A percentile compares a stretch with the other conserved stretches of the same genome.
phyloP scores from a whole-genome alignment of 1,140 invertebrate species.

The Megathymus violae region DNA sequence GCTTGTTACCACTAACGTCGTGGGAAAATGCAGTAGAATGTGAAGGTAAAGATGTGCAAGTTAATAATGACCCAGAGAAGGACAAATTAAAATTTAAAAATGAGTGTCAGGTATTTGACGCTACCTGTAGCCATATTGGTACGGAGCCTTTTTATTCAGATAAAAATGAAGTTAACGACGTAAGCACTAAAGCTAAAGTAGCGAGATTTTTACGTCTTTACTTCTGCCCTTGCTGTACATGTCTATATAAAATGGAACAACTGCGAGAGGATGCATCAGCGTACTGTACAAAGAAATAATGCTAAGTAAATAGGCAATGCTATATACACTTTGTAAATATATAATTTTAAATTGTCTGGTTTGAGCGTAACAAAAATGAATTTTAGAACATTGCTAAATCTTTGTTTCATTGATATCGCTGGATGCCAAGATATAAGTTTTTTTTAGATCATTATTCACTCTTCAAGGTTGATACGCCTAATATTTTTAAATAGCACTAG shows the following conservation, averaged over 20 bases:
- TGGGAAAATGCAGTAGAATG: conserved; percentile 59
- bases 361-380: too few species aligned
- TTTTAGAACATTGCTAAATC: too few species aligned
- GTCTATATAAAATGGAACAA: conserved; percentile 70
- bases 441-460: too few species aligned
- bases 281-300: conserved; percentile 44
- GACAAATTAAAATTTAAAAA: conserved; percentile 6
- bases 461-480: too few species aligned
- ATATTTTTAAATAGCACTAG: too few species aligned
- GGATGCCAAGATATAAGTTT: too few species aligned
- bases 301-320: too few species aligned
- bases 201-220: conserved; percentile 72
- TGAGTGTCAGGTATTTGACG: conserved; percentile 3
- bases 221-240: conserved; percentile 75
- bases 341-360: neutral
- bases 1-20: conserved; percentile 64
- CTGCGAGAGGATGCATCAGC: conserved; percentile 51
- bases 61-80: conserved; percentile 16
- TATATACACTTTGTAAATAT: conserved; percentile 7
- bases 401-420: too few species aligned
- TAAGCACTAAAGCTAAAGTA: conserved; percentile 59
- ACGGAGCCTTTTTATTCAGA: conserved; percentile 34
- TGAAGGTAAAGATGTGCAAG: conserved; percentile 29
- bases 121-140: conserved; percentile 33
- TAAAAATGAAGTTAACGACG: conserved; percentile 41